These are phyloP conservation scores for Takifugu ocellatus DNA, from an alignment of 2,797 vertebrate genomes.

Conservation along the genomic window DNA sequence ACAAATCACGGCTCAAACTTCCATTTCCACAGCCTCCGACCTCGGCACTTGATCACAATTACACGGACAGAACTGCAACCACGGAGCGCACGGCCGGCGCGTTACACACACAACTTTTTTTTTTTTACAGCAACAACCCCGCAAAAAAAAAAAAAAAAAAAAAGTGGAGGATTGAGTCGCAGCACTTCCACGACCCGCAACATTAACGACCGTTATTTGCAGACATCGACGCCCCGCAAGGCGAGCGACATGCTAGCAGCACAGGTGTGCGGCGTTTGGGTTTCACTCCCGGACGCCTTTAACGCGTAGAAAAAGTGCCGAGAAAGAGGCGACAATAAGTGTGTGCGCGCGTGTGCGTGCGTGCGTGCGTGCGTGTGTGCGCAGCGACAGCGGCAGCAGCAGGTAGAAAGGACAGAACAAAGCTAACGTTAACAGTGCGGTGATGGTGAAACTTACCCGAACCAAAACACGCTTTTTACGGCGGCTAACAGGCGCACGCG, in stretches of 20 bases:
- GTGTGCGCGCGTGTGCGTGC: constrained; percentile 16
- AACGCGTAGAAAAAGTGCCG: background rate
- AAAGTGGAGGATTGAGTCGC: constrained; percentile 24
- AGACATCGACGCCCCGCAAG: background rate
- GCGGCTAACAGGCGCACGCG: constrained; percentile 58
- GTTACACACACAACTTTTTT: constrained; percentile 32
- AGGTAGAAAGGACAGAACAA: constrained; percentile 35
- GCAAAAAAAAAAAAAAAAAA: background rate
- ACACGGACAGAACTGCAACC: background rate
- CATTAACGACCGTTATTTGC: too few relatives aligned
- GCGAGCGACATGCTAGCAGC: constrained; percentile 3
- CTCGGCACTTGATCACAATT: constrained; percentile 14
- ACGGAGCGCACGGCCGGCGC: constrained; percentile 28
- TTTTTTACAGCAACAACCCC: too few relatives aligned
- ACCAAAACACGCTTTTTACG: constrained; percentile 37
- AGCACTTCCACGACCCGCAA: too few relatives aligned
- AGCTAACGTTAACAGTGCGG: constrained; percentile 35
- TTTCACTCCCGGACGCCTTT: constrained; percentile 36
- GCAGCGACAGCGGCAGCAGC: constrained; percentile 18
- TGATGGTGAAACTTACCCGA: constrained; percentile 74
- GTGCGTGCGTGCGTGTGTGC: constrained; percentile 12
- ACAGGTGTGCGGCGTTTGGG: constrained; percentile 53
- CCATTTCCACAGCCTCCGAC: constrained; percentile 17
- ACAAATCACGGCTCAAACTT: constrained; percentile 73
- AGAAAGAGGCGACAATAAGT: constrained; percentile 32